Evolutionary conservation across 2,113 vertebrate species (phyloP).

Genomic region (Corapipo altera): DNA sequence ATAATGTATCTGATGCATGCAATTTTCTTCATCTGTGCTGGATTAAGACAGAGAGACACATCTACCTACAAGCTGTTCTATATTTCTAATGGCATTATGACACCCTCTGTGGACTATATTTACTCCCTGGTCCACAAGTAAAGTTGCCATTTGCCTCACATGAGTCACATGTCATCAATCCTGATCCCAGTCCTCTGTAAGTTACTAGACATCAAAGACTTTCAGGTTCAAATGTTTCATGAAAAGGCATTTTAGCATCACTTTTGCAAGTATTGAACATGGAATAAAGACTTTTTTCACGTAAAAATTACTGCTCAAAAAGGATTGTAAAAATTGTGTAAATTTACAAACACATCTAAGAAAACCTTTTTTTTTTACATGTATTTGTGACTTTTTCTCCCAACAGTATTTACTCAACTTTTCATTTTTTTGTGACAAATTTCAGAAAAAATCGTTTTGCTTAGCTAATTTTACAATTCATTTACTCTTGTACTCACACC

Average conservation of each 20-base stretch:
- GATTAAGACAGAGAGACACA: not conserved
- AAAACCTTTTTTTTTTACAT: not conserved
- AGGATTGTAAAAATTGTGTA: not conserved
- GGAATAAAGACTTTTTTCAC: not conserved
- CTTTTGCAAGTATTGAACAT: not conserved
- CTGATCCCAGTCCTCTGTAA: not conserved
- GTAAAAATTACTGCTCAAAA: not conserved
- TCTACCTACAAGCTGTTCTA: not conserved
- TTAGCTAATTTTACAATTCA: not conserved
- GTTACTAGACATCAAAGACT: not conserved
- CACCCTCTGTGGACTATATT: not conserved
- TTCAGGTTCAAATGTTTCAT: not conserved
- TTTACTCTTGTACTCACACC: not conserved
- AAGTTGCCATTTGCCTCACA: not conserved
- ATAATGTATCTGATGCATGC: rapidly evolving
- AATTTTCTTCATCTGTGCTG: not conserved
- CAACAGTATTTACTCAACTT: not conserved
- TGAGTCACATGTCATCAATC: not conserved
- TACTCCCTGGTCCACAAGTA: not conserved
- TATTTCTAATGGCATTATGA: not conserved
- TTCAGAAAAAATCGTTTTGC: not conserved
- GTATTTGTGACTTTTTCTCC: not conserved
- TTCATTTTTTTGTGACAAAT: not conserved
- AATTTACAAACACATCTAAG: not conserved
- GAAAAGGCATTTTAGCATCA: not conserved